phyloP scores from a whole-genome alignment of 2,113 vertebrate species.

The Thamnophis sirtalis region DNA sequence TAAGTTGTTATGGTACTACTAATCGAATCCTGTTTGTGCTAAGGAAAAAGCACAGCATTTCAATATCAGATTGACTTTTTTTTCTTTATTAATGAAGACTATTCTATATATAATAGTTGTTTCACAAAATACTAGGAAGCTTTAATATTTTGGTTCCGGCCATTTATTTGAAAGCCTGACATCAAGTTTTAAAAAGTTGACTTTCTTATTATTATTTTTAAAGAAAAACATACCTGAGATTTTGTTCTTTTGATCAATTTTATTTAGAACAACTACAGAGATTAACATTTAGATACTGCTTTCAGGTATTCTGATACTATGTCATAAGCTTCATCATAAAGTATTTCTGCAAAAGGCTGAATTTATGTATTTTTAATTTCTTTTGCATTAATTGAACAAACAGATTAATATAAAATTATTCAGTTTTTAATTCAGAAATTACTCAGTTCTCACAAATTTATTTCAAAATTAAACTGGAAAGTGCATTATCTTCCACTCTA shows the following conservation, averaged over 20 bases:
- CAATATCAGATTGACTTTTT: not conserved
- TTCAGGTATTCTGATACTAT: not conserved
- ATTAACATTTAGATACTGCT: not conserved
- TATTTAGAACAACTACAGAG: not conserved
- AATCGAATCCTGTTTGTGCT: not conserved
- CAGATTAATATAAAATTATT: not conserved
- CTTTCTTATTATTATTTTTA: not conserved
- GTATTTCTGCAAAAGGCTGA: not conserved
- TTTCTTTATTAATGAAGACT: not conserved
- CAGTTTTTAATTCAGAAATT: not conserved
- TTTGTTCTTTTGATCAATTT: not conserved
- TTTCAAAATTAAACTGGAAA: constrained; percentile 6
- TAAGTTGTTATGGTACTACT: not conserved
- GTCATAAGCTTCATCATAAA: not conserved
- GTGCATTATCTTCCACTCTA: constrained; percentile 11
- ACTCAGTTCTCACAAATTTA: not conserved
- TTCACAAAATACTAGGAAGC: not conserved
- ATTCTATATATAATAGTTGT: not conserved
- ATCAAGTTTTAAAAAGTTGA: not conserved
- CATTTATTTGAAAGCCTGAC: not conserved
- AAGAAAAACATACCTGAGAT: not conserved
- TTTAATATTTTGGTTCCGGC: not conserved
- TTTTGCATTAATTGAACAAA: not conserved
- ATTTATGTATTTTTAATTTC: not conserved
- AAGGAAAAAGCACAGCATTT: not conserved